These are phyloP conservation scores for Lethrus apterus DNA, from an alignment of 1,140 invertebrate species.

Conservation along the genomic window DNA sequence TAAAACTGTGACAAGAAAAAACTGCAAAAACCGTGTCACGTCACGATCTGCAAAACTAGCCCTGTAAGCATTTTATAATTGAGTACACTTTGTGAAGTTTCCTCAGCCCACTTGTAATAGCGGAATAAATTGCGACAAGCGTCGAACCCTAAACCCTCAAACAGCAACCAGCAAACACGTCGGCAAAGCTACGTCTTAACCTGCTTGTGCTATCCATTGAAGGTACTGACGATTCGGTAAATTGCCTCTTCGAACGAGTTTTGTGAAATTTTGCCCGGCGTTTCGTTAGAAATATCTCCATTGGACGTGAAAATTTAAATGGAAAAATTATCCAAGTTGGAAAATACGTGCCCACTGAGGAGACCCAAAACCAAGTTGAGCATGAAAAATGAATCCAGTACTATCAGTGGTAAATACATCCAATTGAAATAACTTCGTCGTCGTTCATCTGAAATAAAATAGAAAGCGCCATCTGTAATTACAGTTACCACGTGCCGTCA, in stretches of 20 bases:
- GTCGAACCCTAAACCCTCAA: too few relatives aligned
- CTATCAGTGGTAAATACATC: slow-evolving; percentile 99
- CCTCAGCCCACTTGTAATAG: too few relatives aligned
- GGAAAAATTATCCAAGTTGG: not conserved
- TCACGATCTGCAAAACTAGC: too few relatives aligned
- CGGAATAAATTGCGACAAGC: too few relatives aligned
- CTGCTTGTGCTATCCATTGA: slow-evolving; percentile 86
- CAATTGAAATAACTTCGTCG: slow-evolving; percentile 95
- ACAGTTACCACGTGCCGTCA: too few relatives aligned
- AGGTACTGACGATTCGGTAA: slow-evolving; percentile 77
- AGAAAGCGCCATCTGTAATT: too few relatives aligned
- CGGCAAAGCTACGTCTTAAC: too few relatives aligned
- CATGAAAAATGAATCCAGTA: slow-evolving; percentile 99
- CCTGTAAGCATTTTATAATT: too few relatives aligned
- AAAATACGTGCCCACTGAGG: slow-evolving; percentile 89
- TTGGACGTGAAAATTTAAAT: slow-evolving; percentile 24
- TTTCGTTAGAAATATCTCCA: slow-evolving; percentile 86
- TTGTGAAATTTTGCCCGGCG: slow-evolving; percentile 76
- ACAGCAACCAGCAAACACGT: too few relatives aligned
- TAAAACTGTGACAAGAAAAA: too few relatives aligned
- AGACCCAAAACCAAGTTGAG: slow-evolving; percentile 99
- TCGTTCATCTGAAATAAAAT: slow-evolving; percentile 94
- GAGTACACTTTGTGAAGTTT: too few relatives aligned
- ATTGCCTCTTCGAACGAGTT: slow-evolving; percentile 68
- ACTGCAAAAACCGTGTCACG: too few relatives aligned